A percentile compares a stretch with the other conserved stretches of the same genome.
Evolutionary conservation across 2,797 vertebrate genomes (phyloP).

Genomic region (Sciurus vulgaris): DNA sequence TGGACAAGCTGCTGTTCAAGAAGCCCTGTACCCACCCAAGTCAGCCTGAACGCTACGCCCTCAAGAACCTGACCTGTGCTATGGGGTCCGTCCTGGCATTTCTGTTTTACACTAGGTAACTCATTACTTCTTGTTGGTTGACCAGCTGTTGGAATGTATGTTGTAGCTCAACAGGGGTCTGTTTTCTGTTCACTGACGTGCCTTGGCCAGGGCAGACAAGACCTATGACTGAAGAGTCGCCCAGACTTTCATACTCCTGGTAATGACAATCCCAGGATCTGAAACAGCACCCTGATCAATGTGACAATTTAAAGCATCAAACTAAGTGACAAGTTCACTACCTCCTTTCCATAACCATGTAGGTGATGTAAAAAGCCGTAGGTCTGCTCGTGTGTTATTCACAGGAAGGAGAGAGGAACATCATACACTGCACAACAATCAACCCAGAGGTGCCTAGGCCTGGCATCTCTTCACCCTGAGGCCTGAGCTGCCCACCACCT

Average conservation of each 20-base stretch:
- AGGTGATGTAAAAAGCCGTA: neutral
- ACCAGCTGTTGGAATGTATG: neutral
- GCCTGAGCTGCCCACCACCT: too few species aligned
- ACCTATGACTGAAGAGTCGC: neutral
- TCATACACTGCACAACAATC: neutral
- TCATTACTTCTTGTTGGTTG: neutral
- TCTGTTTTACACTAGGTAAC: neutral
- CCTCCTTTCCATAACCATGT: neutral
- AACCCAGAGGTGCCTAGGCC: neutral
- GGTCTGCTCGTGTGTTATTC: neutral
- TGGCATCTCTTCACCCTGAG: neutral
- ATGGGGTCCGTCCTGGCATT: rapidly evolving
- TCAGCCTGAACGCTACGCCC: rapidly evolving
- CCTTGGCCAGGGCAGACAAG: neutral
- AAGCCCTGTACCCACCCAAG: neutral
- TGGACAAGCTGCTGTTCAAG: neutral
- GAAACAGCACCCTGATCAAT: neutral
- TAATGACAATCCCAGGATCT: neutral
- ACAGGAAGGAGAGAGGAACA: neutral
- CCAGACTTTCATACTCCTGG: neutral
- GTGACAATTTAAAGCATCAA: neutral
- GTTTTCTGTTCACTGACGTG: neutral
- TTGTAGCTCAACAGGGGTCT: neutral
- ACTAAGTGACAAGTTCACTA: neutral
- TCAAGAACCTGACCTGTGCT: rapidly evolving